Base-by-base conservation (phyloP, 1,140 invertebrate genomes). In the Leptinotarsa lineolata region DNA sequence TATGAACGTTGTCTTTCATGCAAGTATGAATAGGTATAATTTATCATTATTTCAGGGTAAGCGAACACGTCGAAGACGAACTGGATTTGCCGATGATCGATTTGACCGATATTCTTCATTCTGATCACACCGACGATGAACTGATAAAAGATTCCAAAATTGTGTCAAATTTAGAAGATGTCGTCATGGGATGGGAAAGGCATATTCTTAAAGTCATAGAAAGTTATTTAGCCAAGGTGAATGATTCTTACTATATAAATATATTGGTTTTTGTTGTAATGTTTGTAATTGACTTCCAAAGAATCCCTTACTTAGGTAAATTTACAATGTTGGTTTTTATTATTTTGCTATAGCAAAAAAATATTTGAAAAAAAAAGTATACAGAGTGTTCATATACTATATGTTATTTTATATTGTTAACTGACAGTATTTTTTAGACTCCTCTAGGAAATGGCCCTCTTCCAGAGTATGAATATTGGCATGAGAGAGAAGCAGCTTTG, bases 401-500 rank as follows among this genome's bases (percentile, higher is more conserved):
- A 72, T 16, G 13, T 68, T 44, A 72, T 74, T 74, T 67, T n/a
- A 64, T n/a, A n/a, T n/a, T 64, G 69, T 30, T 30, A 11, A 30
- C 30, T 30, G 11, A 30, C 30, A 11, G 8, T 11, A 63, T 70
- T 30, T 77, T 72, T 70, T 70, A 84, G 81, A 83, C 80, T 63
- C 88, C 90, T 1, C 86, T 88, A 60, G 92, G 90, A 0, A 90
- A 92, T 73, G 92, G 91, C 0, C 95, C 94, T 2, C 85, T 95
- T 66, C 90, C 92, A 0, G 94, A 96, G 81, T 94, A 93, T 77
- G 90, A 92, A 61, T 94, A 92, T 75, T 97, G 95, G 95, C 87
- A 91, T 39, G 90, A 94, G 74, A 86, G 91, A 78, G 90, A 95
- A 80, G 89, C 89, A 0, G 90, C 91, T 66, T 85, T 96, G 3